phyloP scores from a whole-genome alignment of 2,888 invertebrate genomes.

The Colostygia pectinataria region DNA sequence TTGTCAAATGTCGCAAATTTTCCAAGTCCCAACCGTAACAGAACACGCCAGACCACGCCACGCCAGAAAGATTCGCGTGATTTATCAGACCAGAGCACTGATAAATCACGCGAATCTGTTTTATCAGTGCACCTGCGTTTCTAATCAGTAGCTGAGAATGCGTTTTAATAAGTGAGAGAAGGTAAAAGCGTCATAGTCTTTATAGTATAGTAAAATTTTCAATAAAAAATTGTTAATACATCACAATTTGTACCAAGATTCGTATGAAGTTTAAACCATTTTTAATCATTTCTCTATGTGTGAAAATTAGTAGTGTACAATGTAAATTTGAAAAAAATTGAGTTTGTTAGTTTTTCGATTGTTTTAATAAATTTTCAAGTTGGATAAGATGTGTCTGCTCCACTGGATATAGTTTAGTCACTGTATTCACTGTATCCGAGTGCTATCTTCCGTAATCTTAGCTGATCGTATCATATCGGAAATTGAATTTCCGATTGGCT shows the following conservation, averaged over 20 bases:
- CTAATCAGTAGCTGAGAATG: background rate
- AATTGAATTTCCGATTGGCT: conserved; percentile 79
- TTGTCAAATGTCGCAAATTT: conserved; percentile 8
- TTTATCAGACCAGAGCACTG: too few species aligned
- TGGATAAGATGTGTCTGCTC: background rate
- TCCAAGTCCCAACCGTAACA: background rate
- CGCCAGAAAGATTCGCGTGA: too few species aligned
- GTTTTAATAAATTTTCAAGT: conserved; percentile 1
- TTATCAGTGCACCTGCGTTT: too few species aligned
- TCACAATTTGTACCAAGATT: too few species aligned
- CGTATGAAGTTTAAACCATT: too few species aligned
- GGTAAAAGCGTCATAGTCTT: too few species aligned
- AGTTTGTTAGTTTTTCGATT: background rate
- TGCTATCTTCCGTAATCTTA: conserved; percentile 17
- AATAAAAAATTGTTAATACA: too few species aligned
- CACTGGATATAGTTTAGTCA: conserved; percentile 1
- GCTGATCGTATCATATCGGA: conserved; percentile 50
- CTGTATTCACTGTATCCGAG: conserved; percentile 8
- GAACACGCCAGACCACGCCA: too few species aligned
- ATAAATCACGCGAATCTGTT: background rate
- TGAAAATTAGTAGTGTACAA: too few species aligned
- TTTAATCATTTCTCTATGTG: too few species aligned
- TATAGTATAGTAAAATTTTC: too few species aligned
- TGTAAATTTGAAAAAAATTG: too few species aligned
- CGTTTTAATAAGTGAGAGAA: background rate